These are phyloP conservation scores for Caenorhabditis tropicalis DNA, from an alignment of 1,140 invertebrate genomes.

Conservation along the genomic window DNA sequence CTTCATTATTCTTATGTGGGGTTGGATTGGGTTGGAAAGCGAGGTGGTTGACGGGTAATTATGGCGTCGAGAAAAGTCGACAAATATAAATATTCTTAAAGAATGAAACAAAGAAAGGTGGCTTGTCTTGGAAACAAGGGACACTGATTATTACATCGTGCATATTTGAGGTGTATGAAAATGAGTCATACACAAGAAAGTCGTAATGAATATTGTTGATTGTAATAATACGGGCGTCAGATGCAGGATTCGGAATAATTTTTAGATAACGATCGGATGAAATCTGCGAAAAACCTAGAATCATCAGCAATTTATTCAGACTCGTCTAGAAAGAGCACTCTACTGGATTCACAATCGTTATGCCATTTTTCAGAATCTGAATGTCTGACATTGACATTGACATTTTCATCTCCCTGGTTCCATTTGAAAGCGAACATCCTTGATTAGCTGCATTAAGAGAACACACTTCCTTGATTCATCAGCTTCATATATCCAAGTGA, in stretches of 20 bases:
- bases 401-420: not conserved
- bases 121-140: constrained; percentile 1
- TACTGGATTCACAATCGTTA: no score
- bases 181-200: not conserved
- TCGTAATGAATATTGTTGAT: constrained; percentile 1
- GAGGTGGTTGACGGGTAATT: constrained; percentile 9
- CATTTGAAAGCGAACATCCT: not conserved
- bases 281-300: no score
- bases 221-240: not conserved
- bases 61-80: constrained; percentile 35
- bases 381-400: no score
- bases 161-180: constrained; percentile 35
- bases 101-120: constrained; percentile 29
- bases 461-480: not conserved
- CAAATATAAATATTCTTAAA: constrained; percentile 38
- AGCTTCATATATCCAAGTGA: not conserved
- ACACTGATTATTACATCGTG: constrained; percentile 37
- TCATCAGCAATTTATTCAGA: no score
- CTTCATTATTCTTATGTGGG: constrained; percentile 36
- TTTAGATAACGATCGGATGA: not conserved
- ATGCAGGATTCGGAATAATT: not conserved
- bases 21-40: not conserved
- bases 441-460: not conserved
- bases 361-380: no score
- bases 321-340: no score